A percentile compares a stretch with the other conserved stretches of the same genome.
Evolutionary conservation across 1,140 invertebrate genomes (phyloP).

Genomic region (Drosophila paulistorum): DNA sequence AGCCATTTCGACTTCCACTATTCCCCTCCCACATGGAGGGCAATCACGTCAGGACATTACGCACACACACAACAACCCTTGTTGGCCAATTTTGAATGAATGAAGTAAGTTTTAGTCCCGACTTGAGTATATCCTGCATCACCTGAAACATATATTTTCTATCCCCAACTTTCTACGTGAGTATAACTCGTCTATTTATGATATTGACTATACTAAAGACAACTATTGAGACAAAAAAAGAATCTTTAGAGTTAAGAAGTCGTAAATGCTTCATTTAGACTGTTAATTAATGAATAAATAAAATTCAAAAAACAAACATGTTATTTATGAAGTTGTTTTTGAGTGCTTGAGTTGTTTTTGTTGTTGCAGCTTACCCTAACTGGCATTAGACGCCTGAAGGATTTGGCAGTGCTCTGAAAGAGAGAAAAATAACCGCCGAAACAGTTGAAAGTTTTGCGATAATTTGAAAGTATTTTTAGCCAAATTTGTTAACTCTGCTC

Average conservation of each 20-base stretch:
- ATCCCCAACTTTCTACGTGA: too few relatives aligned
- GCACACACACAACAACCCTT: slow-evolving; percentile 39
- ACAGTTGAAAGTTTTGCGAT: slow-evolving; percentile 66
- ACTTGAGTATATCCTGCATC: too few relatives aligned
- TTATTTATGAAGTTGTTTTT: slow-evolving; percentile 11
- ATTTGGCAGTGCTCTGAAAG: slow-evolving; percentile 77
- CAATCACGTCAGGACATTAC: neutral
- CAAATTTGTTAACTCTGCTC: slow-evolving; percentile 54
- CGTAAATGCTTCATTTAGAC: too few relatives aligned
- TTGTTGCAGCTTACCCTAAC: slow-evolving; percentile 80
- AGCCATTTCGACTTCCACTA: slow-evolving; percentile 5
- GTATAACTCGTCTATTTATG: too few relatives aligned
- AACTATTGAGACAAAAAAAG: too few relatives aligned
- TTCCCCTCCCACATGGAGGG: neutral
- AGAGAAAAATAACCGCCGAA: slow-evolving; percentile 63
- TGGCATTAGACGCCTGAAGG: slow-evolving; percentile 78
- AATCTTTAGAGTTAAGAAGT: too few relatives aligned
- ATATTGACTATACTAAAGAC: too few relatives aligned
- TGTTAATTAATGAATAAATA: too few relatives aligned
- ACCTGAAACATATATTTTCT: neutral
- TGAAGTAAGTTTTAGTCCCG: slow-evolving; percentile 23
- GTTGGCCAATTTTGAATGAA: slow-evolving; percentile 57
- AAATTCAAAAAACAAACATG: slow-evolving; percentile 26
- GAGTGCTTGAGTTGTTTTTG: slow-evolving; percentile 9
- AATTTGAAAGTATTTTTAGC: slow-evolving; percentile 49